phyloP scores from a whole-genome alignment of 2,888 invertebrate genomes.

The Buathra laborator region DNA sequence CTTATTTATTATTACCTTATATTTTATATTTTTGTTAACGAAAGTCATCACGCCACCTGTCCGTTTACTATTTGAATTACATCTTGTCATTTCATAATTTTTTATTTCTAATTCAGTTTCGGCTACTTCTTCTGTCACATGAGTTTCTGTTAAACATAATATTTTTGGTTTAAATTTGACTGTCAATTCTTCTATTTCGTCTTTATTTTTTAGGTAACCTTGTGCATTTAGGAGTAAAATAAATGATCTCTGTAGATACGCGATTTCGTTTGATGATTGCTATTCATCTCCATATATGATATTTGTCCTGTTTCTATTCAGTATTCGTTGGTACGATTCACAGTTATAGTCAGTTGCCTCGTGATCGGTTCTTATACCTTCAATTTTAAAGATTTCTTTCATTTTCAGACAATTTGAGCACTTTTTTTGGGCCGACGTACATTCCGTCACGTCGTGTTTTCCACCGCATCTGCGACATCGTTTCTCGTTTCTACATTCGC shows the following conservation, averaged over 20 bases:
- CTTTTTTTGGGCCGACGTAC: conserved; percentile 34
- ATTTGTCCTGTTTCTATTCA: conserved; percentile 13
- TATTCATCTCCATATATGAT: conserved; percentile 47
- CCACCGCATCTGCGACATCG: conserved; percentile 52
- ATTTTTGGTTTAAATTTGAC: too few species aligned
- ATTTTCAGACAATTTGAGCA: conserved; percentile 59
- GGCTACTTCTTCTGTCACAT: too few species aligned
- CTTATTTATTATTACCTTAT: too few species aligned
- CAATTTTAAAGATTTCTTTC: conserved; percentile 37
- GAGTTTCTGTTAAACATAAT: too few species aligned
- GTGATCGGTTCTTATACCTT: conserved; percentile 39
- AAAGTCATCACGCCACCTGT: too few species aligned
- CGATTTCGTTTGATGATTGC: conserved; percentile 17
- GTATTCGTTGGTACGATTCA: conserved; percentile 26
- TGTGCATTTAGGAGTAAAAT: too few species aligned
- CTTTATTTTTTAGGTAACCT: too few species aligned
- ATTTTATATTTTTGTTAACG: too few species aligned
- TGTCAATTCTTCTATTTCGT: too few species aligned
- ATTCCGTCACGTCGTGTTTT: conserved; percentile 38
- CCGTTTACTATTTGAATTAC: too few species aligned
- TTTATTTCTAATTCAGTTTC: too few species aligned
- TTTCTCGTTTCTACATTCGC: conserved; percentile 44
- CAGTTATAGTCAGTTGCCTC: conserved; percentile 36
- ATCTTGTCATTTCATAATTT: too few species aligned
- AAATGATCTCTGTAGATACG: background rate